Evolutionary conservation across 1,140 invertebrate species (phyloP).

Genomic region (Macrocentrus cingulum): DNA sequence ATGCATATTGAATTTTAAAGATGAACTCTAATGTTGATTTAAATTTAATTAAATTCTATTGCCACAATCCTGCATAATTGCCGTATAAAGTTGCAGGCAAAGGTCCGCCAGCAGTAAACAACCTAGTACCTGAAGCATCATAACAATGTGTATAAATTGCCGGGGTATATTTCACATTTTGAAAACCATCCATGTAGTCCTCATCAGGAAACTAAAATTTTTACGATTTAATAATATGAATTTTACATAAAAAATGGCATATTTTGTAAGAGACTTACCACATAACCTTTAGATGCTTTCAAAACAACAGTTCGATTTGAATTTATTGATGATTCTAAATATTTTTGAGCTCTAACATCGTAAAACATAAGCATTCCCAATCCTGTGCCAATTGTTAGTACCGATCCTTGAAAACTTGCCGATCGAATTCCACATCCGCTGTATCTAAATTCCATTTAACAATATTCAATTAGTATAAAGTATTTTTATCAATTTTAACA

Average conservation of each 20-base stretch:
- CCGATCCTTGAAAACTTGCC: conserved; percentile 84
- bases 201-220: conserved; percentile 75
- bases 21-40: too few relatives aligned
- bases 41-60: too few relatives aligned
- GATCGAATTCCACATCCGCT: conserved; percentile 86
- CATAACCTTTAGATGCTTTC: conserved; percentile 86
- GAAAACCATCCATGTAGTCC: conserved; percentile 76
- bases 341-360: conserved; percentile 87
- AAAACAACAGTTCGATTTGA: conserved; percentile 85
- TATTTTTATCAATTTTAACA: too few relatives aligned
- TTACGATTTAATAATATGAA: background rate
- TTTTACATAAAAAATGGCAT: too few relatives aligned
- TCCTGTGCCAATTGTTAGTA: conserved; percentile 91
- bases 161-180: conserved; percentile 84
- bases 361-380: conserved; percentile 91
- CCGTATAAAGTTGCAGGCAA: conserved; percentile 86
- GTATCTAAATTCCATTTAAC: conserved; percentile 62
- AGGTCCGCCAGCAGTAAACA: conserved; percentile 94
- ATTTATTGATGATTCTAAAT: conserved; percentile 87
- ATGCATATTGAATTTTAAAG: too few relatives aligned
- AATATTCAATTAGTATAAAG: conserved; percentile 2
- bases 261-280: too few relatives aligned
- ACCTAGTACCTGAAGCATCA: conserved; percentile 83
- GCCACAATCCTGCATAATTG: conserved; percentile 72
- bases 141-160: conserved; percentile 97